Evolutionary conservation across 2,797 vertebrate genomes (phyloP), one percentile per base, ranked within the genome.

Genomic region (Tangara arthus): DNA sequence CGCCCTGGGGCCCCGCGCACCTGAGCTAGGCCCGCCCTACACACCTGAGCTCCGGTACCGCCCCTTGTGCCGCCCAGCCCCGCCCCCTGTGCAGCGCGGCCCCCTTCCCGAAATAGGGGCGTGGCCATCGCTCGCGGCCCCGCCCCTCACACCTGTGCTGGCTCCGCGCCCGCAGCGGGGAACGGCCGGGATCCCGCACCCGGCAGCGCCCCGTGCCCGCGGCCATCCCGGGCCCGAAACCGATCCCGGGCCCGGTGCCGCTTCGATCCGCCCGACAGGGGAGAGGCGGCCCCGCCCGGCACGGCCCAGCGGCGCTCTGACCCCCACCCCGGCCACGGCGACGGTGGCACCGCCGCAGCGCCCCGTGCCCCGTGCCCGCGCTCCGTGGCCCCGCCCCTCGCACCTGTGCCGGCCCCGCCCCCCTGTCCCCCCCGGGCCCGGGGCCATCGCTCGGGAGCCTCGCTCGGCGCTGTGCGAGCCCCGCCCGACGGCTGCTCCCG

Each of bases 181-280:
- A 27, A 27, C 26, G 26, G 47, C 26, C 47, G 47, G 26, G 47
- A 16, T 49, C 39, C 59, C 37, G 37, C 16, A 4, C 26, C 34
- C 35, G 34, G 34, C 34, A 9, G 16, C 10, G 23, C 56, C 60
- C 30, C 27, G 27, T 28, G 30, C 30, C 41, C 42, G 16, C 30
- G 22, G 41, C 11, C 24, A 7, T 44, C 65, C 34, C 6, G n/a
- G n/a, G 7, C 53, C 41, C 26, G 11, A 13, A 6, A 4, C 28
- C 28, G 8, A 19, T 24, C 16, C 49, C 35, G 2, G 28, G 2
- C 18, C 39, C 18, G 12, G 6, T 15, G 7, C 9, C 9, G 22
- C 34, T 2, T 21, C 6, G 5, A 15, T 15, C 28, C 34, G 3
- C 8, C 34, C 4, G 16, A 6, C 15, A 8, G 32, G 3, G 8